Evolutionary conservation across 2,888 invertebrate species (phyloP), one percentile per base, ranked within the genome.

Genomic region (Panorpa germanica): DNA sequence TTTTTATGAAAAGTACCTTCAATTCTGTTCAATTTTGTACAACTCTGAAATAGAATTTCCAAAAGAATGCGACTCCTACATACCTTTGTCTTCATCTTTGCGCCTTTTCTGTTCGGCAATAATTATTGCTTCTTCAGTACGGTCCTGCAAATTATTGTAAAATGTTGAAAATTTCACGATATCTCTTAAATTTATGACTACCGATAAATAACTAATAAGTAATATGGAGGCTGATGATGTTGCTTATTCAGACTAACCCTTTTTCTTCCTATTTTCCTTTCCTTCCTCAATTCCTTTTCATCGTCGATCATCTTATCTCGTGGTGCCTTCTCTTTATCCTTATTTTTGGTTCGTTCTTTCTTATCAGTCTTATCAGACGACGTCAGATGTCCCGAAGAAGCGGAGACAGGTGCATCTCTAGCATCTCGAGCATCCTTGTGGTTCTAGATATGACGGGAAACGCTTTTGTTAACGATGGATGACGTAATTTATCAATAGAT

Each of bases 181-280:
- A 36, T 16, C 28, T 18, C 20, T 29, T 20, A 30, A 21, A 29
- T 18, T n/a, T 24, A 22, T 27, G 10, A 28, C 15, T 32, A 10
- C 15, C 16, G 17, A 15, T 12, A 15, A 27, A 31, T 33, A 5
- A 10, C 10, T 4, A 7, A 14, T 12, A 19, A 15, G 10, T 25
- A 12, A 25, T 23, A 24, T 23, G 29, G n/a, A 18, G 19, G 21
- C 11, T 15, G 24, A 21, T 27, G 23, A 48, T 12, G 19, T 10
- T 32, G 13, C 22, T 22, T 16, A 14, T 25, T 21, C 12, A 13
- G 11, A 24, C 63, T 57, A 57, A 77, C 77, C 59, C 82, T 63
- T 52, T 82, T 82, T 15, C 81, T 63, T 31, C 72, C 76, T 46
- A 78, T 57, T 58, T 81, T 82, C 47, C 80, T 67, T 53, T 82